Conservation (phyloP, 2,888 invertebrate genomes). For the Cheilosia vernalis region DNA sequence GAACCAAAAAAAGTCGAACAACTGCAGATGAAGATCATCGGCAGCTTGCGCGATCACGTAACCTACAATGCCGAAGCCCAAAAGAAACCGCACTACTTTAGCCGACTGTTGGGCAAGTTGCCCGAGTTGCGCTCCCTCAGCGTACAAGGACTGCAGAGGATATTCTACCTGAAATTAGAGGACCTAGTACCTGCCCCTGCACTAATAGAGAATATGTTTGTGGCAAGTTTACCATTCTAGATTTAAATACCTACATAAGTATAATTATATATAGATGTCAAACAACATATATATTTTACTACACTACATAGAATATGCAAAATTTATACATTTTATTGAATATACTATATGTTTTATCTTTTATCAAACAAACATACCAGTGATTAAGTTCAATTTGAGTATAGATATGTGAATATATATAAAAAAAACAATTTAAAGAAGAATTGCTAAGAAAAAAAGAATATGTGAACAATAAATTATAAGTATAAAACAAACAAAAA, state of each 20-base stretch:
- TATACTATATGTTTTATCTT: conserved; percentile 57
- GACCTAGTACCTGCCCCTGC: conserved; percentile 96
- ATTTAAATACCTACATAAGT: conserved; percentile 47
- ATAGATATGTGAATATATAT: neutral
- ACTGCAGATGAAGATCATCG: conserved; percentile 97
- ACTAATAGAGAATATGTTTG: conserved; percentile 97
- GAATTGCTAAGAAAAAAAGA: conserved; percentile 17
- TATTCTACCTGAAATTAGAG: conserved; percentile 96
- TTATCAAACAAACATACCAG: conserved; percentile 59
- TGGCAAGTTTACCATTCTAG: conserved; percentile 96
- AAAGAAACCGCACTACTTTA: conserved; percentile 96
- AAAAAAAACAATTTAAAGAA: neutral
- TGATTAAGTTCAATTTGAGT: conserved; percentile 66
- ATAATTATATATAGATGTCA: conserved; percentile 23
- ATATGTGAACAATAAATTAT: conserved; percentile 66
- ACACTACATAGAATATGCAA: conserved; percentile 71
- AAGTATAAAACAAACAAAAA: conserved; percentile 51
- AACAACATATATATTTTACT: conserved; percentile 63
- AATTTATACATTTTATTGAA: conserved; percentile 71
- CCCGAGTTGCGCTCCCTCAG: conserved; percentile 96
- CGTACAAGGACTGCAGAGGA: conserved; percentile 96
- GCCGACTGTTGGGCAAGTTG: conserved; percentile 94
- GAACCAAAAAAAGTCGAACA: conserved; percentile 97
- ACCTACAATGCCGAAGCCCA: conserved; percentile 95
- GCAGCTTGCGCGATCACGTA: conserved; percentile 97